Base-by-base conservation (phyloP, 37 sponge, comb jelly and placozoan genomes). In the Crambe crambe region DNA sequence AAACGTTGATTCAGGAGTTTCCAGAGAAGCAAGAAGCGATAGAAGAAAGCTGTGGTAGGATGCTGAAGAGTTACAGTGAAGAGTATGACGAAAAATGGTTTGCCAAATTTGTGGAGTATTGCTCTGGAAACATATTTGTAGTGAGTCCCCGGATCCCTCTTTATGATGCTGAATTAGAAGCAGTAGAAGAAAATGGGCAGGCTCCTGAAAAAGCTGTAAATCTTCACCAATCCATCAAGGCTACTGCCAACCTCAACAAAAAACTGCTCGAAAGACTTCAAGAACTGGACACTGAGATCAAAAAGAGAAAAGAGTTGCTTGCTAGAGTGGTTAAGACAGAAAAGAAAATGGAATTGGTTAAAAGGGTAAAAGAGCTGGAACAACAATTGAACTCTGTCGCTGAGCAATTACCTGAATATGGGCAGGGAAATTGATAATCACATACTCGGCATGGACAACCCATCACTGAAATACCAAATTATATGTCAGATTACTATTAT, bases 1-100 rank as follows among this genome's bases (percentile, higher is more conserved):
- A 83, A 58, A 74, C 56, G 2, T 68, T 91, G 40, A 35, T 79
- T 4, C 60, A 42, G 0, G 72, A 83, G 38, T 83, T 76, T 61
- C 86, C 90, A 10, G 82, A 90, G 2, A 68, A 57, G 27, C 26
- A 67, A 40, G 73, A 69, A 27, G 90, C 80, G 56, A 63, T 90
- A 0, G 63, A 85, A 21, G 30, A 35, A 60, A 64, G 80, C 30
- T 90, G 82, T 56, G 34, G 56, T 23, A 2, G 30, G 17, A 41
- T 86, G 26, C 80, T 86, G 32, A 32, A 31, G 23, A 43, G 34
- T 3, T 74, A 79, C 58, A 54, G 56, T 40, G 32, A 62, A 34
- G 22, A 43, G 0, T 64, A 73, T 37, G 87, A 86, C 68, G 35
- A 73, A 34, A 34, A 76, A 2, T 76, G 84, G 77, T 76, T 70